Conservation (phyloP, 2,888 invertebrate genomes). For the Mythimna albipuncta region DNA sequence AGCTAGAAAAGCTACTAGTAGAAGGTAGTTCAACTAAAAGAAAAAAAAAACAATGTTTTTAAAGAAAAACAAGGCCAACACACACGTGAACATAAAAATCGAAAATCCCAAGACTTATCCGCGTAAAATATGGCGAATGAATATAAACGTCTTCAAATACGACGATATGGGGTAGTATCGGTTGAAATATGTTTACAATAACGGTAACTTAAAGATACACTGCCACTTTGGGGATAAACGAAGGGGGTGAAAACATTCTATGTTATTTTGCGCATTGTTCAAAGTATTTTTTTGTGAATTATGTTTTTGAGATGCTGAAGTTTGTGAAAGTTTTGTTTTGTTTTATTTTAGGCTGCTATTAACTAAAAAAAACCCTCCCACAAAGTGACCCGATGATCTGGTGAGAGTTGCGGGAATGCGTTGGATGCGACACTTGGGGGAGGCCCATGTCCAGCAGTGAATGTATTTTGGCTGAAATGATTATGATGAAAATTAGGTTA, state of each 20-base stretch:
- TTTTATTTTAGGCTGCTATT: background rate
- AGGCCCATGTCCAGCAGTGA: no score
- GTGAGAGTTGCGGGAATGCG: no score
- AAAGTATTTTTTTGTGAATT: constrained; percentile 37
- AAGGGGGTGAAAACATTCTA: constrained; percentile 67
- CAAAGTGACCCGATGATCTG: background rate
- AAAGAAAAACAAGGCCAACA: background rate
- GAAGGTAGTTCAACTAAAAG: no score
- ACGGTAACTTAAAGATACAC: constrained; percentile 75
- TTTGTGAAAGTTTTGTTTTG: constrained; percentile 2
- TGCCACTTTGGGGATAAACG: constrained; percentile 79
- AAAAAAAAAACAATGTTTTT: background rate
- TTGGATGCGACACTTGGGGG: no score
- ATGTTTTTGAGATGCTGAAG: background rate
- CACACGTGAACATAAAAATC: constrained; percentile 66
- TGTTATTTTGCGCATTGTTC: constrained; percentile 53
- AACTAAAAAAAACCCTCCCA: background rate
- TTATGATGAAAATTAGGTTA: no score
- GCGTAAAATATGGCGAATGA: constrained; percentile 74
- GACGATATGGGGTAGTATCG: constrained; percentile 72
- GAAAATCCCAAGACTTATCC: constrained; percentile 65
- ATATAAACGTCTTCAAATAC: constrained; percentile 75
- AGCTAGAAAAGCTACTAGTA: no score
- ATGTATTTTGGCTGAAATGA: no score
- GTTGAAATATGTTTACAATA: constrained; percentile 88